These are phyloP conservation scores for Holothuria leucospilota DNA, from an alignment of 53 echinoderm and acorn worm species.

Conservation along the genomic window DNA sequence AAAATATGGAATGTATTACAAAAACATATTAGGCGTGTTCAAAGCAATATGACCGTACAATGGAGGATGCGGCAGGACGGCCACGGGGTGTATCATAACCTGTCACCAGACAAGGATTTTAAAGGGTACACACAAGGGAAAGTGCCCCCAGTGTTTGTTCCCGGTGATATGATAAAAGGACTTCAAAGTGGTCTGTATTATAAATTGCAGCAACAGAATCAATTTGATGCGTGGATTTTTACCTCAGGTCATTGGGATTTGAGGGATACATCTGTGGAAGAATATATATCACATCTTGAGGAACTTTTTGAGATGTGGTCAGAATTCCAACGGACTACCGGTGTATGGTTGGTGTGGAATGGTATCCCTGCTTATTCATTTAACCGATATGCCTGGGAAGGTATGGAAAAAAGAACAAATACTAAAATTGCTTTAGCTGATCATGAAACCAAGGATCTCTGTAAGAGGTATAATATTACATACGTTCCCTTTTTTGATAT, in stretches of 20 bases:
- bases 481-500: constrained; percentile 34
- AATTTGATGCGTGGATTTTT: constrained; percentile 23
- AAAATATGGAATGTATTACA: constrained; percentile 4
- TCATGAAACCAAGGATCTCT: constrained; percentile 1
- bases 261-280: constrained; percentile 2
- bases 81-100: constrained; percentile 5
- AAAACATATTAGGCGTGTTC: no score
- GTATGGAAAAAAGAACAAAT: constrained; percentile 24
- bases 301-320: constrained; percentile 10
- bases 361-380: constrained; percentile 24
- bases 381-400: not conserved
- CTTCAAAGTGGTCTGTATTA: not conserved
- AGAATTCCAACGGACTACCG: not conserved
- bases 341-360: constrained; percentile 14
- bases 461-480: constrained; percentile 3
- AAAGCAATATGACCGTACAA: no score
- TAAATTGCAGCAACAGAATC: not conserved
- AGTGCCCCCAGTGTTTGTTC: not conserved
- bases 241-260: not conserved
- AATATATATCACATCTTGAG: not conserved
- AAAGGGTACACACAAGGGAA: not conserved
- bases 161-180: not conserved
- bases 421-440: constrained; percentile 23
- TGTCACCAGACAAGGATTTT: constrained; percentile 17
- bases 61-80: constrained; percentile 1